Conservation (phyloP, 2,113 vertebrate species). For the Strix aluco region DNA sequence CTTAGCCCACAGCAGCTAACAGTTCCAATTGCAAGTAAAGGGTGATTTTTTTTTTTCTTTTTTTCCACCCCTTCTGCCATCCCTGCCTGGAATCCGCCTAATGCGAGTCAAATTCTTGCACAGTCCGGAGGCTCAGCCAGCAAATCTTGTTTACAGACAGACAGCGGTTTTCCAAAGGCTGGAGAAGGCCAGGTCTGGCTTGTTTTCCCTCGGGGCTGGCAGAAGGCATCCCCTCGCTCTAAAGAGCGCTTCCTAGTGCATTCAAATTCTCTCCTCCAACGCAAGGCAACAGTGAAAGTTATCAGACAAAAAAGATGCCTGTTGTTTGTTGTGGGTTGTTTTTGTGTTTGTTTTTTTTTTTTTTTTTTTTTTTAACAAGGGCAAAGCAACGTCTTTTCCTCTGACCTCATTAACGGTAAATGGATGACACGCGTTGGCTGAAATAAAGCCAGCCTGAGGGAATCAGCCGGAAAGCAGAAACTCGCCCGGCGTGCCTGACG, state of each 20-base stretch:
- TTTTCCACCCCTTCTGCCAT: not conserved
- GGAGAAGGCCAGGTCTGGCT: not conserved
- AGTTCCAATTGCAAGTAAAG: not conserved
- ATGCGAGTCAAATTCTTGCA: not conserved
- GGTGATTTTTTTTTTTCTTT: not conserved
- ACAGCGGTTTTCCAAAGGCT: not conserved
- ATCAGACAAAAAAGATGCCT: not conserved
- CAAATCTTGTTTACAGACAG: not conserved
- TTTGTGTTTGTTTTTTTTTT: not conserved
- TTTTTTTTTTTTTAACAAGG: not conserved
- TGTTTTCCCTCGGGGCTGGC: fast-evolving
- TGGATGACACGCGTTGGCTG: fast-evolving
- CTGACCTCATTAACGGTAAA: not conserved
- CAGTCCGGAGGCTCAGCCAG: not conserved
- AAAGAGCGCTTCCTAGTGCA: not conserved
- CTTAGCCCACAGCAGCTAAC: not conserved
- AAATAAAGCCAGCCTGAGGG: not conserved
- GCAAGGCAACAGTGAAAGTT: not conserved
- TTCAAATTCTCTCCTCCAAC: not conserved
- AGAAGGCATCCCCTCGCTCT: not conserved
- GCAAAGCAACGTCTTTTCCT: not conserved
- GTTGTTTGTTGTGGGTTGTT: not conserved
- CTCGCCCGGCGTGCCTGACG: no score
- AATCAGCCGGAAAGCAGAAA: not conserved
- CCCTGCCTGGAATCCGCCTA: not conserved